Percentiles rank a stretch among this genome's conserved stretches.
phyloP scores from a whole-genome alignment of 2,797 vertebrate genomes.

The Tarsius wallacei region DNA sequence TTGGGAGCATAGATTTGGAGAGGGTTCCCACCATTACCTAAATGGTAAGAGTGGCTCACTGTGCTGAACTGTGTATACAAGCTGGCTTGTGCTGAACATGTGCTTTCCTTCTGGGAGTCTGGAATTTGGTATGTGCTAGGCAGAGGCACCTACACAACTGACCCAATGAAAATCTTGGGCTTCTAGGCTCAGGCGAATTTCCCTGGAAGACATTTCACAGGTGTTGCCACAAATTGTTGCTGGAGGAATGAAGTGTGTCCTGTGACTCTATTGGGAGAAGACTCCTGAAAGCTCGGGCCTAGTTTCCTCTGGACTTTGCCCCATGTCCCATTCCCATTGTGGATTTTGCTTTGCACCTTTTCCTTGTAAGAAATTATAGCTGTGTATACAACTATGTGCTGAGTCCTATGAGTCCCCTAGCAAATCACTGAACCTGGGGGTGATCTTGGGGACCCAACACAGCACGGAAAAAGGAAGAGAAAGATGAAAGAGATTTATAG shows the following conservation, averaged over 20 bases:
- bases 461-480: not conserved
- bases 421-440: not conserved
- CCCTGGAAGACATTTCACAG: not conserved
- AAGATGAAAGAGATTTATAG: not conserved
- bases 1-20: not conserved
- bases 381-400: not conserved
- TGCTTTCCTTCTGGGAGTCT: not conserved
- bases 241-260: not conserved
- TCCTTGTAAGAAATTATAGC: not conserved
- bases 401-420: not conserved
- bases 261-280: not conserved
- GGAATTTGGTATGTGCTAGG: not conserved
- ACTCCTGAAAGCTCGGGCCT: not conserved
- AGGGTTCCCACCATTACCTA: not conserved
- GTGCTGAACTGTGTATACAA: not conserved
- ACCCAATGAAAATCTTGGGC: not conserved
- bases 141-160: not conserved
- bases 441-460: not conserved
- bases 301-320: not conserved
- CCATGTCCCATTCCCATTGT: not conserved
- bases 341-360: not conserved
- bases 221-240: not conserved
- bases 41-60: not conserved
- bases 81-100: not conserved
- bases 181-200: not conserved